Base-by-base conservation (phyloP, 2,113 vertebrate genomes). In the Sigmodon hispidus region DNA sequence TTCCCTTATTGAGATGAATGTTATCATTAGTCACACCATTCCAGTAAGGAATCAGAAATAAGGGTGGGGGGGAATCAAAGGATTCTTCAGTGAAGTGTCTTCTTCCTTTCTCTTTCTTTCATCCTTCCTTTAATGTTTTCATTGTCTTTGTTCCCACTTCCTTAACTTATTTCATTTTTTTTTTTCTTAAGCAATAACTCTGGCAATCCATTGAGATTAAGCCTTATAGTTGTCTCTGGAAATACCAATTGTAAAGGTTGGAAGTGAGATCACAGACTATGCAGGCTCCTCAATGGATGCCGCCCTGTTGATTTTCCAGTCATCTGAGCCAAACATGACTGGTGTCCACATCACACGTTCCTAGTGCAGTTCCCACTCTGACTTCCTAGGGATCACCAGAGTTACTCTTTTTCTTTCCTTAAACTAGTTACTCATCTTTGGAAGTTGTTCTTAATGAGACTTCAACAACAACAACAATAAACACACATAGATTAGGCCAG, bases 341-440 rank as follows among this genome's bases (percentile, higher is more conserved):
- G 22, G 52, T 15, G 59, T 80, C 65, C 29, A 22, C 16, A n/a
- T 24, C 6, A 11, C 61, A 19, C 0, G 0, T 8, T 43, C 7
- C 5, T 34, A 26, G 2, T 52, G 10, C 0, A 3, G 2, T 50
- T 75, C 2, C 1, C 17, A 1, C 24, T n/a, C 19, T 8, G 19
- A 22, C 50, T 31, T 12, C 0, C 50, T 70, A 70, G 31, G 17
- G 40, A 17, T 79, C 89, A 36, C 8, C 40, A 72, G n/a, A 50
- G 36, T 6, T 15, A 17, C 57, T 31, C 26, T 80, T 80, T 55
- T 55, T 45, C 61, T 73, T 52, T 45, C 43, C 40, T 67, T 12
- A 24, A 0, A 34, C 26, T 55, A 9, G 31, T 13, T 26, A 16
- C 3, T 72, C 26, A 24, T 0, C 12, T 1, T 45, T 50, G 52